Percentiles rank a stretch among this genome's conserved stretches.
Conservation (phyloP, 1,140 invertebrate genomes). For the Bombus turneri region DNA sequence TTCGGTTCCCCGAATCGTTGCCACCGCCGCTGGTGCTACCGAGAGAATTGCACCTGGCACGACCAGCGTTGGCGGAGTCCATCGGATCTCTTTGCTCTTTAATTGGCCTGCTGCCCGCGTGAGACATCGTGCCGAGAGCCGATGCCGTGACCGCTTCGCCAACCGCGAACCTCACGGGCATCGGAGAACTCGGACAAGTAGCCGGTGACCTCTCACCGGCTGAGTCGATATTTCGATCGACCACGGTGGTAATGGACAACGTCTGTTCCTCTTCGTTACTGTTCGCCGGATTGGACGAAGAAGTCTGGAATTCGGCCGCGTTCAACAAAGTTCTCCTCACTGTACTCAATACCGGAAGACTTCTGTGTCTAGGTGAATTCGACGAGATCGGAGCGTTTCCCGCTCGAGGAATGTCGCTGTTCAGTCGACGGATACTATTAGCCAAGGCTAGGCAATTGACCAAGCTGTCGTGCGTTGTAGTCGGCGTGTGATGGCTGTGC, state of each 20-base stretch:
- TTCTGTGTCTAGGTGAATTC: constrained; percentile 77
- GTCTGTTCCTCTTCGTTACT: constrained; percentile 55
- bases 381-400: constrained; percentile 68
- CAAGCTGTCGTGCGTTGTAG: constrained; percentile 59
- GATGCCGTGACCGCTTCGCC: constrained; percentile 85
- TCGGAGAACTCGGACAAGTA: constrained; percentile 77
- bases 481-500: constrained; percentile 20
- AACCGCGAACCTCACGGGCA: constrained; percentile 86
- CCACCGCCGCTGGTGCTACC: constrained; percentile 69
- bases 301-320: constrained; percentile 2
- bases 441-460: constrained; percentile 55
- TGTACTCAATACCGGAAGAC: constrained; percentile 75
- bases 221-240: constrained; percentile 1
- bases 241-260: constrained; percentile 21
- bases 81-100: constrained; percentile 57
- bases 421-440: constrained; percentile 75
- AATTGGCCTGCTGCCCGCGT: constrained; percentile 17
- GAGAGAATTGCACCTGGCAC: constrained; percentile 79
- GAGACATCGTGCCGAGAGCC: constrained; percentile 57
- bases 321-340: constrained; percentile 49
- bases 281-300: constrained; percentile 41
- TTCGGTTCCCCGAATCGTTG: constrained; percentile 56
- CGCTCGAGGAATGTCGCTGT: constrained; percentile 76
- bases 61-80: constrained; percentile 56
- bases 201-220: constrained; percentile 72